Evolutionary conservation across 2,797 vertebrate genomes (phyloP).

Genomic region (Clarias fuscus): DNA sequence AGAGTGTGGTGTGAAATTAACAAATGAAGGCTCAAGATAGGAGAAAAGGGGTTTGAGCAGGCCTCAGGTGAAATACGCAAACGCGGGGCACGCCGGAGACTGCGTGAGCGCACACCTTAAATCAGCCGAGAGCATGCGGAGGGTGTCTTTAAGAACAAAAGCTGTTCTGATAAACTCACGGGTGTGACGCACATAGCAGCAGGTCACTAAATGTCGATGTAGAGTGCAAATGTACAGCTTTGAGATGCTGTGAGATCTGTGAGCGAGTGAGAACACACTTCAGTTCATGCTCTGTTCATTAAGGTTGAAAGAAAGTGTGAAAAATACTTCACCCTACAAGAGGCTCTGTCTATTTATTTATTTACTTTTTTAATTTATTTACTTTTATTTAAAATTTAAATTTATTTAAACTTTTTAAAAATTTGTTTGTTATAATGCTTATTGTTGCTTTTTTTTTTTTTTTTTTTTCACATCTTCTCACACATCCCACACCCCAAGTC

Average conservation of each 20-base stretch:
- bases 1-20: neutral
- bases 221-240: neutral
- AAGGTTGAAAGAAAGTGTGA: neutral
- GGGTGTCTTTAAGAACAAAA: too few relatives aligned
- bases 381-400: too few relatives aligned
- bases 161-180: neutral
- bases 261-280: constrained; percentile 16
- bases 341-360: too few relatives aligned
- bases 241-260: constrained; percentile 6
- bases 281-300: neutral
- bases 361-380: too few relatives aligned
- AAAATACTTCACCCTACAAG: neutral
- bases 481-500: constrained; percentile 2
- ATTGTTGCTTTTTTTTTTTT: constrained; percentile 5
- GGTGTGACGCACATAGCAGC: neutral
- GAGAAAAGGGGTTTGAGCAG: neutral
- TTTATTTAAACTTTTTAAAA: too few relatives aligned
- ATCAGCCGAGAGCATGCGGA: neutral
- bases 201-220: constrained; percentile 3
- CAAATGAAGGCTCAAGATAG: neutral
- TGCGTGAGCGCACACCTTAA: neutral
- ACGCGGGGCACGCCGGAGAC: too few relatives aligned
- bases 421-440: too few relatives aligned
- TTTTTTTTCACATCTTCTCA: neutral
- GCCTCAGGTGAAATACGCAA: neutral